Base-by-base conservation (phyloP, 1,140 invertebrate genomes). In the Danaus melanippus region DNA sequence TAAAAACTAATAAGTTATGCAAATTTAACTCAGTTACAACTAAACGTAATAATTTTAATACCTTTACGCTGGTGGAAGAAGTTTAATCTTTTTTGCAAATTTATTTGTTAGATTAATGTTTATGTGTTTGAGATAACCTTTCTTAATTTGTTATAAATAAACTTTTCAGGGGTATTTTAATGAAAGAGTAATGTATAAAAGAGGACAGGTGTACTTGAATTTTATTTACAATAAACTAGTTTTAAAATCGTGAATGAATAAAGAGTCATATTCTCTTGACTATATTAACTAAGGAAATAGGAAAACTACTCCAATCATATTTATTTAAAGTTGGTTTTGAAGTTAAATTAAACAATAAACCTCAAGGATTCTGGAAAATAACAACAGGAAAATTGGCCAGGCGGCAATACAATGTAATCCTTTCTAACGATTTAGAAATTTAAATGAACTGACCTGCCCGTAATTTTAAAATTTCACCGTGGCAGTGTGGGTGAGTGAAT, bases 381-480 rank as follows among this genome's bases (percentile, higher is more conserved):
- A 51, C 21, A 64, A 53, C 47, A 62, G 44, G 53, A 59, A 51
- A 60, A 64, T 58, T 47, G 41, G 41, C 32, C 43, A 9, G 43
- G 43, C 46, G 45, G 11, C 54, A 3, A 50, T 53, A 54, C 55
- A 55, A 47, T 46, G 50, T 63, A 67, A 73, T 71, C 69, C 66
- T 69, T 64, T 50, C 49, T 44, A 48, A 46, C 58, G 53, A 69
- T 75, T 76, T 73, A 69, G 68, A 78, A 78, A 73, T 80, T 76
- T 75, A 78, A 76, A 76, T 76, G 67, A 76, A 67, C 66, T 68
- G 69, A 65, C 67, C 57, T 50, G 44, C 56, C 67, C 65, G 62
- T 64, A 56, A 68, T 71, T 74, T 71, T 74, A 74, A 78, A 75
- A 80, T 74, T 76, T 75, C 64, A 73, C 56, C 49, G 50, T 61